Conservation (phyloP, 2,797 vertebrate genomes). For the Falco columbarius region DNA sequence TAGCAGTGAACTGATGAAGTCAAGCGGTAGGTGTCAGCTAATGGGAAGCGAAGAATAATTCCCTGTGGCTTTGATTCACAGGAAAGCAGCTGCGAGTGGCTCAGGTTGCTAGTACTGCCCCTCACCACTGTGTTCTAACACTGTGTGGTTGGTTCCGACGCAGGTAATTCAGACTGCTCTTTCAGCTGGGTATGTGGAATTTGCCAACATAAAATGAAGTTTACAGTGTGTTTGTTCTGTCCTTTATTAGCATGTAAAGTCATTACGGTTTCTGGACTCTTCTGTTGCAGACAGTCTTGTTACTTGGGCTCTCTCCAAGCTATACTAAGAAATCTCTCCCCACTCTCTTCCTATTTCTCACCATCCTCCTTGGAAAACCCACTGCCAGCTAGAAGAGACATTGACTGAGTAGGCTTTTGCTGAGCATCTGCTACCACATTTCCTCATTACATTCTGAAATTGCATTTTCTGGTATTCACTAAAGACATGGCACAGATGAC, state of each 20-base stretch:
- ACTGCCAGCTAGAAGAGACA: constrained; percentile 7
- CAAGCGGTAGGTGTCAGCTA: not conserved
- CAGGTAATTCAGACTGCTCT: not conserved
- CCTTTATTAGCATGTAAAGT: not conserved
- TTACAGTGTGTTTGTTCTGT: not conserved
- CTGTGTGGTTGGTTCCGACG: not conserved
- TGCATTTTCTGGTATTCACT: constrained; percentile 53
- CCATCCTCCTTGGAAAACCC: constrained; percentile 26
- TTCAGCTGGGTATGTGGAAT: not conserved
- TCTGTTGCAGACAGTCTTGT: not conserved
- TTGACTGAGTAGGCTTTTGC: constrained; percentile 25
- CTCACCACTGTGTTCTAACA: not conserved
- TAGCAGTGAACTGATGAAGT: not conserved
- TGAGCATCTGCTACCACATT: constrained; percentile 51
- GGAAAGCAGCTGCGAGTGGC: not conserved
- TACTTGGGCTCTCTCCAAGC: not conserved
- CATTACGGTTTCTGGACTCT: not conserved
- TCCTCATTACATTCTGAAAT: constrained; percentile 44
- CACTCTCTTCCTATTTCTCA: not conserved
- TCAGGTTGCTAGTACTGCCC: not conserved
- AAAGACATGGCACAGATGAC: constrained; percentile 35
- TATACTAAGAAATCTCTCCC: not conserved
- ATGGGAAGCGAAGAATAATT: not conserved
- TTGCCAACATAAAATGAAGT: not conserved
- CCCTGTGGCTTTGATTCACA: not conserved